Evolutionary conservation across 2,888 invertebrate species (phyloP).

Genomic region (Eupithecia subfuscata): DNA sequence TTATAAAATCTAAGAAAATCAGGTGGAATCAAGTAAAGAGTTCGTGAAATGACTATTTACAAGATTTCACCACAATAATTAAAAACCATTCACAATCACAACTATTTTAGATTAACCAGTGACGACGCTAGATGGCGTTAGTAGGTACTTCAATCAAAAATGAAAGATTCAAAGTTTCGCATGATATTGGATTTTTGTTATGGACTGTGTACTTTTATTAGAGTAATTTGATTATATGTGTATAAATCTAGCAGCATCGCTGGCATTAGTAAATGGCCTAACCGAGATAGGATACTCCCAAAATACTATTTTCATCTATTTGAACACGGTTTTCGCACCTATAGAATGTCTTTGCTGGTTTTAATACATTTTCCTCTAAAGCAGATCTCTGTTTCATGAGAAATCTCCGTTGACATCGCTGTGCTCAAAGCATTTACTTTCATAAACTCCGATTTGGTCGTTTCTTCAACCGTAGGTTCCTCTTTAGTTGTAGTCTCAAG

Average conservation of each 20-base stretch:
- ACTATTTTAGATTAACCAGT: slow-evolving; percentile 14
- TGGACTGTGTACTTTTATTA: not conserved
- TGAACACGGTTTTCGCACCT: slow-evolving; percentile 74
- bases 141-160: not conserved
- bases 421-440: slow-evolving; percentile 86
- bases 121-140: slow-evolving; percentile 24
- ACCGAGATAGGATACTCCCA: slow-evolving; percentile 11
- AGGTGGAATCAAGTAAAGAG: slow-evolving; percentile 81
- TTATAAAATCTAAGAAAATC: slow-evolving; percentile 31
- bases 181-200: not conserved
- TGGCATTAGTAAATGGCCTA: slow-evolving; percentile 4
- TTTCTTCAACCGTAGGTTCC: slow-evolving; percentile 57
- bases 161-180: not conserved
- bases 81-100: slow-evolving; percentile 10
- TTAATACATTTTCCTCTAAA: slow-evolving; percentile 94
- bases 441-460: slow-evolving; percentile 75
- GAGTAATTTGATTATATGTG: not conserved
- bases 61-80: slow-evolving; percentile 69
- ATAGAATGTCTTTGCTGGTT: slow-evolving; percentile 77
- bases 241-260: slow-evolving; percentile 17
- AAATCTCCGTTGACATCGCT: slow-evolving; percentile 91
- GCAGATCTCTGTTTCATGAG: slow-evolving; percentile 95
- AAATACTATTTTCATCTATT: slow-evolving; percentile 55
- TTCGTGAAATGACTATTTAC: slow-evolving; percentile 67
- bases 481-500: slow-evolving; percentile 46